Evolutionary conservation across 2,888 invertebrate species (phyloP).

Genomic region (Cotesia congregata): DNA sequence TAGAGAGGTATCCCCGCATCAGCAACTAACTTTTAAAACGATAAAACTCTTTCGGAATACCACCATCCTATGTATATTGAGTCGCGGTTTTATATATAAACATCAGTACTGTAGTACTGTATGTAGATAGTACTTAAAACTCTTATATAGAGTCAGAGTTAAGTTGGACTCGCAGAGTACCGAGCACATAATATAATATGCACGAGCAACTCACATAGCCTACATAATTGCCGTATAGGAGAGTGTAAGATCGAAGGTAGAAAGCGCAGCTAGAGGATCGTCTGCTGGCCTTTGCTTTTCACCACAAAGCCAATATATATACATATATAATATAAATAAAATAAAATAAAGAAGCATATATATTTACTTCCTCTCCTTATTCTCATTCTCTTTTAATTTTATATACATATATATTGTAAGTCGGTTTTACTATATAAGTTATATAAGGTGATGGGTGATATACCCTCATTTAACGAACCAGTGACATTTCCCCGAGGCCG

Average conservation of each 20-base stretch:
- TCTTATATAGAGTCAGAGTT: neutral
- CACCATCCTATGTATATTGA: conserved; percentile 1
- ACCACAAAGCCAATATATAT: conserved; percentile 45
- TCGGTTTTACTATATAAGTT: conserved; percentile 46
- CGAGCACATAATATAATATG: conserved; percentile 45
- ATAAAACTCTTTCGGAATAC: conserved; percentile 1
- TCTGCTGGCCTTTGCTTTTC: conserved; percentile 69
- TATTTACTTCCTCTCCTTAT: neutral
- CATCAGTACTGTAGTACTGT: neutral
- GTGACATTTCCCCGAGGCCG: conserved; percentile 40
- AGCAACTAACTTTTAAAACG: neutral
- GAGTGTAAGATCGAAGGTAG: conserved; percentile 64
- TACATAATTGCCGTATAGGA: conserved; percentile 60
- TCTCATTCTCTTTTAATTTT: neutral
- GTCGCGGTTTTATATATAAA: conserved; percentile 15
- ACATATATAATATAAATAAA: conserved; percentile 7
- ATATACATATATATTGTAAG: neutral
- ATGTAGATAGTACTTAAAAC: neutral
- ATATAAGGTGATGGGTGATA: conserved; percentile 56
- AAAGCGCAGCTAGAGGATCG: conserved; percentile 67
- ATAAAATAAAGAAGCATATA: conserved; percentile 2
- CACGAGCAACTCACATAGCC: conserved; percentile 46
- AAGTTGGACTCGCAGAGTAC: conserved; percentile 18
- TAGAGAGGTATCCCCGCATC: neutral
- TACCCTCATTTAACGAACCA: conserved; percentile 36